phyloP scores from a whole-genome alignment of 2,113 vertebrate species.

The Casuarius casuarius region DNA sequence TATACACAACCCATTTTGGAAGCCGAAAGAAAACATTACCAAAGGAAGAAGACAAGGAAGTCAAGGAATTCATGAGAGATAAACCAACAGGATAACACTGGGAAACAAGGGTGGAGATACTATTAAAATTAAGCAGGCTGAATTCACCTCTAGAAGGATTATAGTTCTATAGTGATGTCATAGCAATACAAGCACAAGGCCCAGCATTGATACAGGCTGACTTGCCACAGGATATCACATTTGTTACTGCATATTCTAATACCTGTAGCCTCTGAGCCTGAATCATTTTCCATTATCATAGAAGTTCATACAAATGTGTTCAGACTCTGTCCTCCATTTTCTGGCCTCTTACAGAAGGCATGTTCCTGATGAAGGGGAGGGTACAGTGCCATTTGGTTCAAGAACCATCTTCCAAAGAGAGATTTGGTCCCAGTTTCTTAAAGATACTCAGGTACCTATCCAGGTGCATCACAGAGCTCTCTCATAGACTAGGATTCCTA shows the following conservation, averaged over 20 bases:
- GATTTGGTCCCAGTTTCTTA: not conserved
- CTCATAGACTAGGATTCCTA: not conserved
- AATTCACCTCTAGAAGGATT: not conserved
- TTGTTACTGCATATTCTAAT: not conserved
- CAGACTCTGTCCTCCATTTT: not conserved
- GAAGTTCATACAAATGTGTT: not conserved
- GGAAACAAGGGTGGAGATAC: not conserved
- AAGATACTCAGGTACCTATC: not conserved
- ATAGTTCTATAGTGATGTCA: not conserved
- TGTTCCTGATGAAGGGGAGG: not conserved
- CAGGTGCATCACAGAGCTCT: not conserved
- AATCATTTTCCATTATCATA: not conserved
- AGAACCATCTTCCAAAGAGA: not conserved
- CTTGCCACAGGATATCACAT: not conserved
- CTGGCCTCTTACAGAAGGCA: not conserved
- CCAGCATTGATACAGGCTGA: not conserved
- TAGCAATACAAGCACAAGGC: not conserved
- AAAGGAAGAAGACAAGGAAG: not conserved
- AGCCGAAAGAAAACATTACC: not conserved
- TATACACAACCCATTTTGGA: not conserved
- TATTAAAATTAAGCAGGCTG: not conserved
- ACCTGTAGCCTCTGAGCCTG: not conserved
- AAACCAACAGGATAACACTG: accelerated
- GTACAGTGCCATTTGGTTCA: not conserved
- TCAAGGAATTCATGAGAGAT: not conserved